phyloP scores from a whole-genome alignment of 2,797 vertebrate species.

The Aldrovandia affinis region DNA sequence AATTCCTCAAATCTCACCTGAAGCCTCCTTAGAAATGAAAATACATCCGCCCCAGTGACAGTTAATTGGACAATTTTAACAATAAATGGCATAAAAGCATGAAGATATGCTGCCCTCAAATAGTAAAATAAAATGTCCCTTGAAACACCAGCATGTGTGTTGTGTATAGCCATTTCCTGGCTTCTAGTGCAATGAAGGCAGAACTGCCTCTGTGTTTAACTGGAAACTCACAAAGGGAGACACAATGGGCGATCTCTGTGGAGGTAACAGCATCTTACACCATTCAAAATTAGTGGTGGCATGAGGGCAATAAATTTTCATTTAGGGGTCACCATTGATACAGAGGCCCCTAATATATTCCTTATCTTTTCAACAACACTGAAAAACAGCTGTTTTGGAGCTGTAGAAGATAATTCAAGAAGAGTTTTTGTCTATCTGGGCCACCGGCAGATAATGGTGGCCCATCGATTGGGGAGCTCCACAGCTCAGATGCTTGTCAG shows the following conservation, averaged over 20 bases:
- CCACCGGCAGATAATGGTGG: constrained; percentile 76
- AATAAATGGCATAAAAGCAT: too few species aligned
- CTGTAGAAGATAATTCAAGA: constrained; percentile 83
- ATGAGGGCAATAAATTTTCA: constrained; percentile 74
- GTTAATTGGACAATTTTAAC: not conserved
- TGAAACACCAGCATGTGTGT: not conserved
- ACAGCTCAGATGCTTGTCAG: constrained; percentile 80
- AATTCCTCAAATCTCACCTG: not conserved
- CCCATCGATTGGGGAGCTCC: constrained; percentile 80
- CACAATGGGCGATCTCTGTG: constrained; percentile 65
- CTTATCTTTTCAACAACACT: constrained; percentile 78
- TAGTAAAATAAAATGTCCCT: not conserved
- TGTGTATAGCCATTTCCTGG: constrained; percentile 10
- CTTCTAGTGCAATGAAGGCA: constrained; percentile 57
- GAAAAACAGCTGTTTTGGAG: constrained; percentile 81
- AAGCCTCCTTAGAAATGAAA: not conserved
- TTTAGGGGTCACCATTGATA: constrained; percentile 68
- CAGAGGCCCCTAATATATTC: constrained; percentile 76
- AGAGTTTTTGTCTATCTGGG: constrained; percentile 70
- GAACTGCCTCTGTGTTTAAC: constrained; percentile 60
- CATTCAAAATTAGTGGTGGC: constrained; percentile 67
- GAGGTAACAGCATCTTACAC: constrained; percentile 63
- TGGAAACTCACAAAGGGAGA: constrained; percentile 56
- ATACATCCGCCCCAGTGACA: not conserved
- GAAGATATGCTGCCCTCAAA: not conserved